Evolutionary conservation across 1,140 invertebrate genomes (phyloP).

Genomic region (Pemphigus obesinymphae): DNA sequence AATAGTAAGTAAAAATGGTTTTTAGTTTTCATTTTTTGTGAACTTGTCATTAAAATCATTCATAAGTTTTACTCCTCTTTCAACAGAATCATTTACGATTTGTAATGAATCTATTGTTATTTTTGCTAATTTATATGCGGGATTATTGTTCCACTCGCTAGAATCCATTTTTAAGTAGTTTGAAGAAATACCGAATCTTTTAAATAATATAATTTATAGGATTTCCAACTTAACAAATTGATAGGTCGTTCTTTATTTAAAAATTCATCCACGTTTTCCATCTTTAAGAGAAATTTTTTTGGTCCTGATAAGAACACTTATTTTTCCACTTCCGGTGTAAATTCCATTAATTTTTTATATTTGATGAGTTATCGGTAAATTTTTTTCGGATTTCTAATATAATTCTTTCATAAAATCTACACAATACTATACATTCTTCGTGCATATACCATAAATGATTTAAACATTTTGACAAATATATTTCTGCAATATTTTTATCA

Average conservation of each 20-base stretch:
- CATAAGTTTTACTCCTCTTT: conserved; percentile 46
- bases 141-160: not conserved
- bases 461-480: too few relatives aligned
- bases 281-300: not conserved
- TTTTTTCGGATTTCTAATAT: not conserved
- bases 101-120: not conserved
- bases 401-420: conserved; percentile 47
- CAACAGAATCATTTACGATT: conserved; percentile 36
- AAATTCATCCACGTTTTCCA: not conserved
- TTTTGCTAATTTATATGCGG: not conserved
- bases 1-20: not conserved
- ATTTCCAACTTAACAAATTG: not conserved
- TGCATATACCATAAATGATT: conserved; percentile 44
- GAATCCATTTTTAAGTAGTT: not conserved
- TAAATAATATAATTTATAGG: not conserved
- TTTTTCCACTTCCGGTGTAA: too few relatives aligned
- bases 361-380: too few relatives aligned
- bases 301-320: too few relatives aligned
- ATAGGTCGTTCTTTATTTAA: not conserved
- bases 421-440: conserved; percentile 44
- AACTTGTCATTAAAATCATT: conserved; percentile 44
- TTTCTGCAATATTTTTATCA: conserved; percentile 1
- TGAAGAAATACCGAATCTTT: not conserved
- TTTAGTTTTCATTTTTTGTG: conserved; percentile 20
- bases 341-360: too few relatives aligned